Conservation (phyloP, 1,140 invertebrate species). For the Drosophila nigrodunni region DNA sequence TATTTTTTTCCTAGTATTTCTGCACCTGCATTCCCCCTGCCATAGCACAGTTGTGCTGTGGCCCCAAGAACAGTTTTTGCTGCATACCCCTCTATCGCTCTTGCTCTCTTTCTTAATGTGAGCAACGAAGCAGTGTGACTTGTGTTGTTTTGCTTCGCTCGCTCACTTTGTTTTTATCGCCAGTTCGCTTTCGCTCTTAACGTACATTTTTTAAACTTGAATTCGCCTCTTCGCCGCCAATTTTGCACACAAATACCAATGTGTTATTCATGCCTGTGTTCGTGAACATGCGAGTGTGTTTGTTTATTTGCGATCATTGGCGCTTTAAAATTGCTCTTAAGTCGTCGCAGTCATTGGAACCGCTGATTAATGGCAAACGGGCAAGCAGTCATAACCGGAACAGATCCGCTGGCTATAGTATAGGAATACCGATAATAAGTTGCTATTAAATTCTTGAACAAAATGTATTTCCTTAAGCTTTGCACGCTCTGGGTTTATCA, state of each 20-base stretch:
- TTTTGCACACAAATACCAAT: neutral
- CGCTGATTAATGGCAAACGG: conserved; percentile 49
- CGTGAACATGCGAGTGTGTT: conserved; percentile 22
- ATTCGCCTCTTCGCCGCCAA: conserved; percentile 42
- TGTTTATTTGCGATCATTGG: conserved; percentile 68
- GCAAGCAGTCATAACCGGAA: conserved; percentile 51
- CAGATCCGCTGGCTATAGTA: conserved; percentile 15
- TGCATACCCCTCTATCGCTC: conserved; percentile 1
- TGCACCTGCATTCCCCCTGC: conserved; percentile 46
- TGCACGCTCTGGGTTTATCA: conserved; percentile 2
- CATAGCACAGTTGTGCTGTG: conserved; percentile 7
- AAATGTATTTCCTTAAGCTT: conserved; percentile 14
- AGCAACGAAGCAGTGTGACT: neutral
- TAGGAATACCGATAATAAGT: conserved; percentile 14
- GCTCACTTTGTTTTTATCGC: conserved; percentile 20
- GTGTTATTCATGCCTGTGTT: neutral
- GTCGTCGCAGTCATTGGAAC: conserved; percentile 33
- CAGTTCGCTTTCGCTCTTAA: conserved; percentile 50
- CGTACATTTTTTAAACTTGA: conserved; percentile 65
- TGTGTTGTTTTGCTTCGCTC: conserved; percentile 15
- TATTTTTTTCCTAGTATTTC: conserved; percentile 66
- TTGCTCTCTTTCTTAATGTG: conserved; percentile 2
- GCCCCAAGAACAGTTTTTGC: conserved; percentile 36
- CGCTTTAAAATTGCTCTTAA: conserved; percentile 57
- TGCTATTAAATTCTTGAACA: conserved; percentile 1